Conservation (phyloP, 2,797 vertebrate genomes). For the Neosilurus hyrtlii region DNA sequence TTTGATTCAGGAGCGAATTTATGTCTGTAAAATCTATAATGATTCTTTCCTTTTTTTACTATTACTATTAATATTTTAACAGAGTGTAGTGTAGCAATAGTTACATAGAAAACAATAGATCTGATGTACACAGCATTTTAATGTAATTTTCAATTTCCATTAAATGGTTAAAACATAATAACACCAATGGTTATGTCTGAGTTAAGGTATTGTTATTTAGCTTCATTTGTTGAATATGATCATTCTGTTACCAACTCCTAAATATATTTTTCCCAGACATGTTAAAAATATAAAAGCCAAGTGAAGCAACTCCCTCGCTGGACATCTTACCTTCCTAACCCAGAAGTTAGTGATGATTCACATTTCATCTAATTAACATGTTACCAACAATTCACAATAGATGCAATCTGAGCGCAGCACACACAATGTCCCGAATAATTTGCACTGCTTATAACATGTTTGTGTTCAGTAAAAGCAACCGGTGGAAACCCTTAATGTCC, state of each 20-base stretch:
- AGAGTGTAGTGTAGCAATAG: too few species aligned
- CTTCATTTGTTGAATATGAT: neutral
- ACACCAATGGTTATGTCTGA: neutral
- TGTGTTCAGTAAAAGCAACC: slow-evolving; percentile 6
- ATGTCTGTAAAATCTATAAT: neutral
- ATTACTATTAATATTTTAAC: neutral
- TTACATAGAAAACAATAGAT: neutral
- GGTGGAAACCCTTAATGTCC: slow-evolving; percentile 10
- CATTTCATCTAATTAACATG: neutral
- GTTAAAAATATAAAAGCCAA: neutral
- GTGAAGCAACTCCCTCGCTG: neutral
- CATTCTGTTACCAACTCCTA: neutral
- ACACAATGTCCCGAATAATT: neutral
- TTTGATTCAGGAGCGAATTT: neutral
- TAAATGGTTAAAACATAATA: neutral
- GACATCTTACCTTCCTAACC: neutral
- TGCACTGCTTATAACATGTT: neutral
- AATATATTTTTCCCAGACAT: neutral
- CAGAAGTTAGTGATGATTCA: neutral
- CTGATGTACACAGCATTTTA: neutral
- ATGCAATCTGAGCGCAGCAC: too few species aligned
- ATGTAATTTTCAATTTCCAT: neutral
- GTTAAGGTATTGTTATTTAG: neutral
- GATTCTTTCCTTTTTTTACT: neutral
- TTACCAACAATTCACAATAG: neutral